Conservation (phyloP, 2,888 invertebrate genomes). For the Protodeltote pygarga region DNA sequence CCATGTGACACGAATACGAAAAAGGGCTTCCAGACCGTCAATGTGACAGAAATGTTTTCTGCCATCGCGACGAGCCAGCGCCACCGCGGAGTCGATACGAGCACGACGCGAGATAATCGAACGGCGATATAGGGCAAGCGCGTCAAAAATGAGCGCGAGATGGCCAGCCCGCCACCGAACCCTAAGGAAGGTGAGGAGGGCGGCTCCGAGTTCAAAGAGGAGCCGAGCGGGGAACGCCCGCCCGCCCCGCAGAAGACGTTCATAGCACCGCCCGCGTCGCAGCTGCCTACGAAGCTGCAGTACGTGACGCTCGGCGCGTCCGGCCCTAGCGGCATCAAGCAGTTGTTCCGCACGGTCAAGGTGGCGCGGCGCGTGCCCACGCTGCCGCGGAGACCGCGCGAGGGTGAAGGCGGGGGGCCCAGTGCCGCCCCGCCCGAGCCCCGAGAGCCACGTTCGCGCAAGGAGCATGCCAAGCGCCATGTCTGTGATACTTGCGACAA, state of each 20-base stretch:
- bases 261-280: constrained; percentile 80
- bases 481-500: constrained; percentile 80
- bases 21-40: constrained; percentile 85
- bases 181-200: constrained; percentile 84
- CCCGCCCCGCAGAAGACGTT: constrained; percentile 84
- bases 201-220: constrained; percentile 79
- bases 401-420: constrained; percentile 58
- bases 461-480: constrained; percentile 79
- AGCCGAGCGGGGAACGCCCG: constrained; percentile 80
- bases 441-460: constrained; percentile 67
- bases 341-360: constrained; percentile 83
- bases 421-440: constrained; percentile 47
- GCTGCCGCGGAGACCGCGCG: constrained; percentile 57
- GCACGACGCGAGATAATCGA: constrained; percentile 76
- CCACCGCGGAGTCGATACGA: constrained; percentile 73
- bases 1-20: constrained; percentile 87
- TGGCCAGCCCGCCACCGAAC: constrained; percentile 86
- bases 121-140: constrained; percentile 80
- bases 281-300: constrained; percentile 81
- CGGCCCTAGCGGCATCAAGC: constrained; percentile 84
- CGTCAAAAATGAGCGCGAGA: constrained; percentile 86
- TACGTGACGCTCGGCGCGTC: constrained; percentile 78
- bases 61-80: constrained; percentile 82
- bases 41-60: constrained; percentile 87
- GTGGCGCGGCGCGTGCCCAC: constrained; percentile 81